phyloP scores from a whole-genome alignment of 2,888 invertebrate genomes.

The Cosmorhoe ocellata region DNA sequence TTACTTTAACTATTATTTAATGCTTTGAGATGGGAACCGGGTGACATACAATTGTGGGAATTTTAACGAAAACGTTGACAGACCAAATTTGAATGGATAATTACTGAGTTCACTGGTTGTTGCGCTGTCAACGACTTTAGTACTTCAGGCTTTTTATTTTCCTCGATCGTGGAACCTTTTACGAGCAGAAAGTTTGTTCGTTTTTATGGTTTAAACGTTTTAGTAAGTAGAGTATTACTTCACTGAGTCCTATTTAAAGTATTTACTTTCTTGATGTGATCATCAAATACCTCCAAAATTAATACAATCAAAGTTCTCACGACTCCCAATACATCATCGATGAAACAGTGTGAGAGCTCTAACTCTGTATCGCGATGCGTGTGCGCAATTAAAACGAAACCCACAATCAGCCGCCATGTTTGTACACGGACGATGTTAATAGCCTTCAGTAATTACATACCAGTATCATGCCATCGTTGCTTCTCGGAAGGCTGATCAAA shows the following conservation, averaged over 20 bases:
- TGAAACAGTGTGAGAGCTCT: conserved; percentile 69
- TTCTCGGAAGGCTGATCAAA: conserved; percentile 80
- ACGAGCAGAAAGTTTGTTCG: conserved; percentile 18
- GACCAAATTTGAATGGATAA: conserved; percentile 60
- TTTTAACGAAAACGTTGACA: conserved; percentile 55
- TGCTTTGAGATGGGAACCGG: conserved; percentile 66
- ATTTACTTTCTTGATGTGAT: background rate
- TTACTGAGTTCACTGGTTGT: conserved; percentile 53
- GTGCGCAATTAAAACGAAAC: conserved; percentile 82
- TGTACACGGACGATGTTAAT: conserved; percentile 82
- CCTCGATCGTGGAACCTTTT: conserved; percentile 23
- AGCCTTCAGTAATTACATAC: conserved; percentile 80
- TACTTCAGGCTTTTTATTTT: conserved; percentile 25
- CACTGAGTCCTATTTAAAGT: background rate
- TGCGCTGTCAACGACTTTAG: conserved; percentile 33
- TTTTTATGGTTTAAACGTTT: conserved; percentile 19
- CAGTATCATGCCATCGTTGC: conserved; percentile 74
- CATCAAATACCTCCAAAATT: conserved; percentile 47
- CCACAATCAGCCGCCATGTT: conserved; percentile 82
- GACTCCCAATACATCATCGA: conserved; percentile 58
- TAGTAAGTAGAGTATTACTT: background rate
- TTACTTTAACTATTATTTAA: conserved; percentile 75
- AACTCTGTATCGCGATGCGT: conserved; percentile 75
- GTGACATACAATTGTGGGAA: conserved; percentile 69
- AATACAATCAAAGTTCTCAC: conserved; percentile 75